Percentiles rank a stretch among this genome's conserved stretches.
Evolutionary conservation across 2,797 vertebrate genomes (phyloP).

Genomic region (Pteronotus mesoamericanus): DNA sequence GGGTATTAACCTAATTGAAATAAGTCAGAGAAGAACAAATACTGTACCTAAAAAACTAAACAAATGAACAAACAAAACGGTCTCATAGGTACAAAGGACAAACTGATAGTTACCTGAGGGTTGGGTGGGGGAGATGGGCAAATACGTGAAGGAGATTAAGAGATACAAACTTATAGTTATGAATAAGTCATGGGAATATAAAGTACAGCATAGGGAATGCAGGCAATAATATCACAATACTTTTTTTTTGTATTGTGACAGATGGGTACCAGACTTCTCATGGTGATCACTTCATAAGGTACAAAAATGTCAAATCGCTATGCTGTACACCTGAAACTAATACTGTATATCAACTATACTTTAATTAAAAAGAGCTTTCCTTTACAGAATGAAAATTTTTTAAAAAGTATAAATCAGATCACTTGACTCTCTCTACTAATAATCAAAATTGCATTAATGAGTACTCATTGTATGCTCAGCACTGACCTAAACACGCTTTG

Average conservation of each 20-base stretch:
- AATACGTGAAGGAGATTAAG: background rate
- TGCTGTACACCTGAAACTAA: background rate
- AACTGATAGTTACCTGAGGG: background rate
- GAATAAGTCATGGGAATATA: background rate
- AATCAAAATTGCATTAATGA: background rate
- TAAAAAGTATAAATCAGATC: background rate
- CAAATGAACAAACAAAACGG: background rate
- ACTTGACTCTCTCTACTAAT: background rate
- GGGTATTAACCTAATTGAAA: no score
- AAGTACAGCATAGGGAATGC: background rate
- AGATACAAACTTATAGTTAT: background rate
- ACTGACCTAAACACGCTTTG: background rate
- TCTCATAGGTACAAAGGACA: background rate
- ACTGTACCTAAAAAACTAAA: background rate
- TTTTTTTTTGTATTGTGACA: background rate
- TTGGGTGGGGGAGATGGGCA: background rate
- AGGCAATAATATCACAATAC: background rate
- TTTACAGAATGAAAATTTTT: background rate
- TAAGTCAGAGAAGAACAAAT: no score
- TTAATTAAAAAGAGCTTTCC: background rate
- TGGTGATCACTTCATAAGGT: background rate
- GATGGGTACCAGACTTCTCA: background rate
- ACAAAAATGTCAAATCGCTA: background rate
- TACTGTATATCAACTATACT: background rate
- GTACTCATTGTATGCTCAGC: background rate